Conservation (phyloP, 2,888 invertebrate genomes). For the Erpobdella octoculata region DNA sequence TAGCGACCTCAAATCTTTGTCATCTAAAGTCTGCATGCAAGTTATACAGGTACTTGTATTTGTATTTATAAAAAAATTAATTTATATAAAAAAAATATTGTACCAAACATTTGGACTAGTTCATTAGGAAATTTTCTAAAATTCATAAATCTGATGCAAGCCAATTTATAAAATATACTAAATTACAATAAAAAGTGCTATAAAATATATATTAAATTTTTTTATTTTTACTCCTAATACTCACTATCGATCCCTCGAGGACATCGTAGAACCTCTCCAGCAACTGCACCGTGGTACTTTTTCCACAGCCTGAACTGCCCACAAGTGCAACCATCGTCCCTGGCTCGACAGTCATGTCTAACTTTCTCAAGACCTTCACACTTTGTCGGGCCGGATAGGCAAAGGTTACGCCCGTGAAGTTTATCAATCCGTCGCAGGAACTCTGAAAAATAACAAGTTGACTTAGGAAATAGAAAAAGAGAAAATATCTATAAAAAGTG, state of each 20-base stretch:
- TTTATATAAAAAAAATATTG: not conserved
- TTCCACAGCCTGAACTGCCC: slow-evolving; percentile 50
- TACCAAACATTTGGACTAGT: too few species aligned
- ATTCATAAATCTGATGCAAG: too few species aligned
- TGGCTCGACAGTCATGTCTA: slow-evolving; percentile 48
- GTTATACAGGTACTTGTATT: not conserved
- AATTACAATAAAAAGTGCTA: not conserved
- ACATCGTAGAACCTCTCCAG: slow-evolving; percentile 51
- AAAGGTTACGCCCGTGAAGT: slow-evolving; percentile 40
- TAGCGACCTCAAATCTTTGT: slow-evolving; percentile 15
- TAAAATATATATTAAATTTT: too few species aligned
- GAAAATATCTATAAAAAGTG: too few species aligned
- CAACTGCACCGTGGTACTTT: slow-evolving; percentile 48
- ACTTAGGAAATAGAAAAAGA: too few species aligned
- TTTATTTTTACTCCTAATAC: too few species aligned
- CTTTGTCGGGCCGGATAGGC: slow-evolving; percentile 47
- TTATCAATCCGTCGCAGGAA: slow-evolving; percentile 31
- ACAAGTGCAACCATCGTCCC: slow-evolving; percentile 51
- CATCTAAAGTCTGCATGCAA: slow-evolving; percentile 20
- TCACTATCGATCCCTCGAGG: slow-evolving; percentile 44
- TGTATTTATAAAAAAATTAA: too few species aligned
- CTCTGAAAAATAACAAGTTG: too few species aligned
- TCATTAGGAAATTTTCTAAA: too few species aligned
- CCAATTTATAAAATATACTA: too few species aligned
- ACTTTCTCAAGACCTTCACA: slow-evolving; percentile 46